A percentile compares a stretch with the other conserved stretches of the same genome.
These are phyloP conservation scores for Corynorhinus townsendii DNA, from an alignment of 2,113 vertebrate genomes.

Conservation along the genomic window DNA sequence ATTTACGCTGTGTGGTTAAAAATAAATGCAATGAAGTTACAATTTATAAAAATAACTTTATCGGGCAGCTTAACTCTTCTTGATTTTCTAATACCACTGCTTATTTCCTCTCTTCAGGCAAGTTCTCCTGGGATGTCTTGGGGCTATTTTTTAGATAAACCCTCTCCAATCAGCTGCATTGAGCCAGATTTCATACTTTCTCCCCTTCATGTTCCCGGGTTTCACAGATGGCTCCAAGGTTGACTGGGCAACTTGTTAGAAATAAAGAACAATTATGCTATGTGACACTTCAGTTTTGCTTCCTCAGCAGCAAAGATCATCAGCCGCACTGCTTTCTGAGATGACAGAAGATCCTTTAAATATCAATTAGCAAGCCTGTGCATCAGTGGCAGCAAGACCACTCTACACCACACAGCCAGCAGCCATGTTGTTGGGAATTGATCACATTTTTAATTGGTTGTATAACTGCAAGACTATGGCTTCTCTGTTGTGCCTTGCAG, in stretches of 20 bases:
- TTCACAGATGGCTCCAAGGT: slow-evolving; percentile 74
- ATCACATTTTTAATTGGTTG: slow-evolving; percentile 87
- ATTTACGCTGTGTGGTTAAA: not conserved
- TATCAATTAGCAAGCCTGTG: slow-evolving; percentile 82
- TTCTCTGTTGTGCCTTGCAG: slow-evolving; percentile 51
- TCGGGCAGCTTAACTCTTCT: not conserved
- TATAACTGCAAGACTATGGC: slow-evolving; percentile 78
- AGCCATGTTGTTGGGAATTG: slow-evolving; percentile 75
- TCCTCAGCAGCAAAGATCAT: slow-evolving; percentile 82
- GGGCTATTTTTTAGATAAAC: slow-evolving; percentile 61
- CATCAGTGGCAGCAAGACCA: slow-evolving; percentile 75
- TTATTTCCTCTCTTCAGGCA: slow-evolving; percentile 60
- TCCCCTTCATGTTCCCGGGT: slow-evolving; percentile 76
- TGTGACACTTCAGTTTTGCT: slow-evolving; percentile 86
- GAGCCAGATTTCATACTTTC: slow-evolving; percentile 76
- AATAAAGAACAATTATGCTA: slow-evolving; percentile 85
- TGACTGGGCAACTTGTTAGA: slow-evolving; percentile 84
- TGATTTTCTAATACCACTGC: not conserved
- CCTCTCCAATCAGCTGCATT: slow-evolving; percentile 62
- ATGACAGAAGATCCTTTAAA: slow-evolving; percentile 84
- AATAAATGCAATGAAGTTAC: not conserved
- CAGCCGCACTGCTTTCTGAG: slow-evolving; percentile 78
- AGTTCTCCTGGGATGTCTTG: slow-evolving; percentile 67
- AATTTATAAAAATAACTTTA: not conserved
- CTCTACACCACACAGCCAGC: slow-evolving; percentile 69